These are phyloP conservation scores for Cliona cf. orientalis DNA, from an alignment of 37 sponge, comb jelly and placozoan species.

Conservation along the genomic window DNA sequence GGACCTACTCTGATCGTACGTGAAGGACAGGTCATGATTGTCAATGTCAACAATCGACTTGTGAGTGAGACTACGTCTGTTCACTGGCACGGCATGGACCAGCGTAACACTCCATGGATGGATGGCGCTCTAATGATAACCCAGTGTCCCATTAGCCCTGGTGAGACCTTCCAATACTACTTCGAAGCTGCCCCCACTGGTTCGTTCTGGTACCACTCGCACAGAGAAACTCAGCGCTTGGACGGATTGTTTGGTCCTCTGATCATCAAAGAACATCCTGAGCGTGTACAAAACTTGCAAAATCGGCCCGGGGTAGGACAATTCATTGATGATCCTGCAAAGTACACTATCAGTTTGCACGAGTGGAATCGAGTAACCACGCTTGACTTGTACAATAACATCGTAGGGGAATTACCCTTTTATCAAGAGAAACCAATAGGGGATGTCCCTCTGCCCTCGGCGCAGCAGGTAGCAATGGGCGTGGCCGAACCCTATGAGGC, in stretches of 20 bases:
- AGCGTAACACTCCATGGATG: slow-evolving; percentile 77
- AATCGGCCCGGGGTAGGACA: background rate
- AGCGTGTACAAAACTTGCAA: background rate
- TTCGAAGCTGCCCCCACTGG: slow-evolving; percentile 64
- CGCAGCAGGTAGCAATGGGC: slow-evolving; percentile 18
- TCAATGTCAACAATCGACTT: slow-evolving; percentile 64
- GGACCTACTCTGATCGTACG: slow-evolving; percentile 75
- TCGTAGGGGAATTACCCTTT: slow-evolving; percentile 25
- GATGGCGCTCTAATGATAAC: slow-evolving; percentile 76
- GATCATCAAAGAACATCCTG: slow-evolving; percentile 47
- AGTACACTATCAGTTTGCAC: slow-evolving; percentile 54
- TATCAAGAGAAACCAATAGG: slow-evolving; percentile 24
- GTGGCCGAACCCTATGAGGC: slow-evolving; percentile 12
- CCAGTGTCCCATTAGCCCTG: slow-evolving; percentile 84
- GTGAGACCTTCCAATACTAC: slow-evolving; percentile 56
- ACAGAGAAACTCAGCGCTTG: slow-evolving; percentile 62
- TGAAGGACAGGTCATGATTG: slow-evolving; percentile 45
- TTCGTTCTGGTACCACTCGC: slow-evolving; percentile 90
- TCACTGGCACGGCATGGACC: slow-evolving; percentile 90
- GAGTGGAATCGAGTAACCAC: slow-evolving; percentile 53
- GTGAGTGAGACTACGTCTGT: slow-evolving; percentile 41
- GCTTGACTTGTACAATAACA: slow-evolving; percentile 36
- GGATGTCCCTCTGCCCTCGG: slow-evolving; percentile 23
- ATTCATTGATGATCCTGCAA: slow-evolving; percentile 58
- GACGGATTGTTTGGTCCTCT: slow-evolving; percentile 76